phyloP scores from a whole-genome alignment of 2,888 invertebrate species.

The Erynnis tages region DNA sequence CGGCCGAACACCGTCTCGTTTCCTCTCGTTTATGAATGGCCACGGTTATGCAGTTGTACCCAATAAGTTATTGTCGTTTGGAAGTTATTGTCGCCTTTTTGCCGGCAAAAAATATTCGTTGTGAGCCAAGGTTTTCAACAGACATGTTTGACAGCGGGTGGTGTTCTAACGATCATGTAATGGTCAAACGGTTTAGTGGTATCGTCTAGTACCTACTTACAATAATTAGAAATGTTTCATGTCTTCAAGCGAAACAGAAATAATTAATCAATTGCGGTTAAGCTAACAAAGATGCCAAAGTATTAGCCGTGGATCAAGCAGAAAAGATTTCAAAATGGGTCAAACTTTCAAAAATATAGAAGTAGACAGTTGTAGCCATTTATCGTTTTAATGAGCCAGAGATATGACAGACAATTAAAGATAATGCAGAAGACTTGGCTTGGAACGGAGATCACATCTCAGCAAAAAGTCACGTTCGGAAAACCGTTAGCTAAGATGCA shows the following conservation, averaged over 20 bases:
- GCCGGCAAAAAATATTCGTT: constrained; percentile 30
- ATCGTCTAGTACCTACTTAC: too few relatives aligned
- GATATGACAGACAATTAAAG: constrained; percentile 12
- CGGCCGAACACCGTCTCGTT: constrained; percentile 56
- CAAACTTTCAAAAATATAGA: background rate
- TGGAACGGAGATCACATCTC: constrained; percentile 36
- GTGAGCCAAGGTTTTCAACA: constrained; percentile 3
- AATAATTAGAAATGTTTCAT: too few relatives aligned
- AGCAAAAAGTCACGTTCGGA: constrained; percentile 37
- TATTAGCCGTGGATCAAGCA: too few relatives aligned
- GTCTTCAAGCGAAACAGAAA: too few relatives aligned
- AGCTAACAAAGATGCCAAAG: too few relatives aligned
- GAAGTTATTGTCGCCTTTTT: constrained; percentile 50
- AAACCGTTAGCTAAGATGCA: constrained; percentile 35
- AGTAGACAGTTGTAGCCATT: too few relatives aligned
- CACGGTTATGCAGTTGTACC: constrained; percentile 55
- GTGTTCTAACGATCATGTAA: constrained; percentile 2
- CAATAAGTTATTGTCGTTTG: constrained; percentile 49
- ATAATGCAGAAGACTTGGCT: constrained; percentile 13
- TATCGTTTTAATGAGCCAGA: too few relatives aligned
- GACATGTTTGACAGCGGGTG: constrained; percentile 13
- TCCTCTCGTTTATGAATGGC: constrained; percentile 69
- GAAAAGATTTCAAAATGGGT: too few relatives aligned
- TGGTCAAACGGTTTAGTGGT: background rate
- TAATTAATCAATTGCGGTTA: background rate